Base-by-base conservation (phyloP, 2,888 invertebrate species). In the Troglohyphantes excavatus region DNA sequence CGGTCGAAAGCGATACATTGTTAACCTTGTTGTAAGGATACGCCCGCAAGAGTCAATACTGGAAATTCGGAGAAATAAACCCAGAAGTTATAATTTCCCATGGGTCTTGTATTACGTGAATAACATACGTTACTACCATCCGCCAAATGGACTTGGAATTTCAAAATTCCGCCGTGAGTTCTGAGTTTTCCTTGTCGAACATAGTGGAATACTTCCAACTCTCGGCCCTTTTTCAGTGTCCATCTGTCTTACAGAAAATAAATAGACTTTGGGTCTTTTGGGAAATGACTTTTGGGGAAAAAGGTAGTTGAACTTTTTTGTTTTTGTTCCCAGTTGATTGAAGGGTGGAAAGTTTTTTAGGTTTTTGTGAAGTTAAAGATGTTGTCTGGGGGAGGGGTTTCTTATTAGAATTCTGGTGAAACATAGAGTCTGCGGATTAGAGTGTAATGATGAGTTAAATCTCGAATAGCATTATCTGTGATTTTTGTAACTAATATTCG, bases 201-300 rank as follows among this genome's bases (percentile, higher is more conserved):
- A 89, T 59, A 67, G 68, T 89, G 88, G 88, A 89, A 82, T 81
- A 89, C 68, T 76, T 89, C 88, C 88, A 89, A 89, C 88, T 82
- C 88, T 89, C 88, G 82, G 88, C 61, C 63, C 76, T 83, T 87
- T 87, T 89, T 76, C 75, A 70, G 43, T 67, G 81, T 82, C 81
- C 70, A 70, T 89, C 88, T 89, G 88, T 89, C 88, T 73, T 72
- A 87, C 72, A 65, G 87, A 65, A 87, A 87, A 87, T 73, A 87
- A 79, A 87, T 87, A 73, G 87, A 29, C 23, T 87, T 65, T 23
- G 6, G 13, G 43, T 81, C 87, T 46, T 3, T 29, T 63, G 87
- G 87, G 87, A 79, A 79, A 78, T 78, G 86, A 86, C 72, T 39
- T 53, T 39, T 39, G 33, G 33, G 29, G 33, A 26, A 53, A 76